Conservation (phyloP, 2,797 vertebrate species). For the Chaetodon trifasciatus region DNA sequence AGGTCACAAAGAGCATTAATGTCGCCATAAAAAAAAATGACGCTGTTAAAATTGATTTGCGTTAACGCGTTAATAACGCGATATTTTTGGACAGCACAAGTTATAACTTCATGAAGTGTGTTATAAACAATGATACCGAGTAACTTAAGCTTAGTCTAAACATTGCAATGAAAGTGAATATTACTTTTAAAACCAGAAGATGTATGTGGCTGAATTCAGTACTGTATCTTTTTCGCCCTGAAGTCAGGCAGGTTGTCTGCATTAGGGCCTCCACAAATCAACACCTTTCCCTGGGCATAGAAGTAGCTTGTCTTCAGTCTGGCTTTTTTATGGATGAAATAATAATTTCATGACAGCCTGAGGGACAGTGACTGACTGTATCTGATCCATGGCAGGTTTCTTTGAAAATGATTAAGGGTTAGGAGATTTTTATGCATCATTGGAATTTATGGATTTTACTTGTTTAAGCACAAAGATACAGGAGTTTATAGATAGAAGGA, state of each 20-base stretch:
- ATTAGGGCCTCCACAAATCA: conserved; percentile 27
- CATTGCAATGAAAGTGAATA: neutral
- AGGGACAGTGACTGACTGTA: conserved; percentile 27
- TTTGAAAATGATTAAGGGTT: conserved; percentile 5
- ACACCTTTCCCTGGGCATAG: neutral
- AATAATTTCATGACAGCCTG: conserved; percentile 40
- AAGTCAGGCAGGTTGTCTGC: conserved; percentile 4
- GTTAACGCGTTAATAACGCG: no score
- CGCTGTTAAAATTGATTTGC: no score
- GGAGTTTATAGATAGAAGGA: neutral
- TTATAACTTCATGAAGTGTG: neutral
- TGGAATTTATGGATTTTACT: neutral
- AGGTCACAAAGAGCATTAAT: no score
- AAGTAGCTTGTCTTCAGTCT: conserved; percentile 24
- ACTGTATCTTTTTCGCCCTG: neutral
- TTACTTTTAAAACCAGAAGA: neutral
- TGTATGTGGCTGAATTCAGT: neutral
- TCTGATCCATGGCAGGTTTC: conserved; percentile 11
- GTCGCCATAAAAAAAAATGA: no score
- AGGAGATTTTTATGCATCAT: neutral
- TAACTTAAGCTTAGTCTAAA: neutral
- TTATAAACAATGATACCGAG: neutral
- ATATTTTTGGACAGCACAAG: no score
- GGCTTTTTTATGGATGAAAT: conserved; percentile 43
- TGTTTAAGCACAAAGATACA: neutral